phyloP scores from a whole-genome alignment of 1,140 invertebrate species.

The Triops cancriformis region DNA sequence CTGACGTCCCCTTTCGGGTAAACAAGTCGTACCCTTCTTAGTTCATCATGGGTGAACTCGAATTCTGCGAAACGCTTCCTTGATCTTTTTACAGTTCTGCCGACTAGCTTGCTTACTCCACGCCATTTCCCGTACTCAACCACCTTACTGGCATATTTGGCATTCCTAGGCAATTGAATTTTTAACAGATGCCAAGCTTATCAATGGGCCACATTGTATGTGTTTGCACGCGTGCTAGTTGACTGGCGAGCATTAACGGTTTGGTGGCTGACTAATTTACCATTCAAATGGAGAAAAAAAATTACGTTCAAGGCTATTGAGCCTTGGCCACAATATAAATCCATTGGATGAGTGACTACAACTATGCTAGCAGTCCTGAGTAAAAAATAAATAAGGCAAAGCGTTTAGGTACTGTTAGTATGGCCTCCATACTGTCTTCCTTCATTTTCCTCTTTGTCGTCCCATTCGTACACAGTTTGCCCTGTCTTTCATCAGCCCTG shows the following conservation, averaged over 20 bases:
- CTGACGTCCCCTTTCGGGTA: neutral
- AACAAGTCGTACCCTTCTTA: neutral
- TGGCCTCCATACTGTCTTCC: neutral
- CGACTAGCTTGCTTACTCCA: neutral
- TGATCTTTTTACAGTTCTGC: neutral
- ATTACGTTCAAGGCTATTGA: too few species aligned
- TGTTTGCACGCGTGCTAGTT: too few species aligned
- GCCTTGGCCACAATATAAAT: too few species aligned
- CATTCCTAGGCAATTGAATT: neutral
- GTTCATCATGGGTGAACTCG: neutral
- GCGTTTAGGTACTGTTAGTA: neutral
- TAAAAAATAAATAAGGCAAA: neutral
- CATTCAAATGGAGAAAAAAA: too few species aligned
- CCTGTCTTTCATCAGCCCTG: neutral
- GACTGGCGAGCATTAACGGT: too few species aligned
- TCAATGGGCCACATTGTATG: neutral
- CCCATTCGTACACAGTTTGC: neutral
- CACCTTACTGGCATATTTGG: too few species aligned
- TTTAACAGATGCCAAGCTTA: neutral
- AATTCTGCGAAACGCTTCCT: neutral
- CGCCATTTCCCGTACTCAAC: neutral
- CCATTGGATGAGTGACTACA: too few species aligned
- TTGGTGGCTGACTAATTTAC: too few species aligned
- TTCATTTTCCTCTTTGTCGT: constrained; percentile 5
- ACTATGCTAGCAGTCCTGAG: neutral